Percentiles rank a stretch among this genome's conserved stretches.
Evolutionary conservation across 2,797 vertebrate species (phyloP).

Genomic region (Petrocephalus sullivani): DNA sequence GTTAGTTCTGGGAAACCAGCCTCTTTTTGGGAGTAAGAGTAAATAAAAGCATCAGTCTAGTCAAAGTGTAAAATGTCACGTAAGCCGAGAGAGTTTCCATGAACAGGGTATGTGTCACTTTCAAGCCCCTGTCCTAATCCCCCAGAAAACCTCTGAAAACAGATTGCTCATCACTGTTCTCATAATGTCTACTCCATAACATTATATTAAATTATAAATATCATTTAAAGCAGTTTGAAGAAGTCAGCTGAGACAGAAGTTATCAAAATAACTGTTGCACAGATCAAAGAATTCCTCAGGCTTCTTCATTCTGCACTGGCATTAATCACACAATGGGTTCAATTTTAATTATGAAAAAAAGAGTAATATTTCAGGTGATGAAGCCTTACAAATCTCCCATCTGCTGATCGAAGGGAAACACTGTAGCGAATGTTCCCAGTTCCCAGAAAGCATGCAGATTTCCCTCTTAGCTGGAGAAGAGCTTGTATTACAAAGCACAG

Average conservation of each 20-base stretch:
- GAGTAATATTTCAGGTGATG: neutral
- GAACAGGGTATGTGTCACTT: neutral
- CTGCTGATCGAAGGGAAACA: neutral
- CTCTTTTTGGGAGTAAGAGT: neutral
- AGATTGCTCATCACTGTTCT: neutral
- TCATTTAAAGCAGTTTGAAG: neutral
- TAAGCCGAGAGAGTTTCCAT: neutral
- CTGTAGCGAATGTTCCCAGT: neutral
- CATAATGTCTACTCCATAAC: neutral
- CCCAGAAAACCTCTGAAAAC: neutral
- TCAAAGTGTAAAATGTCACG: constrained; percentile 7
- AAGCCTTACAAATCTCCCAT: neutral
- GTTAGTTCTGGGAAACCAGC: neutral
- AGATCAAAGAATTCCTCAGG: neutral
- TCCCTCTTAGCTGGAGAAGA: neutral
- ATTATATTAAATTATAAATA: neutral
- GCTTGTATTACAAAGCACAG: neutral
- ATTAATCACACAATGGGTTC: neutral
- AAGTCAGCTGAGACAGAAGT: neutral
- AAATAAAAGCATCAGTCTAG: neutral
- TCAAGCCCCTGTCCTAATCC: neutral
- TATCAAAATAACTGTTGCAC: neutral
- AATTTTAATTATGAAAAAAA: neutral
- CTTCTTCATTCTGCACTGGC: neutral
- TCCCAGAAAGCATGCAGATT: neutral